phyloP scores from a whole-genome alignment of 1,140 invertebrate species.

The Drosophila lowei region DNA sequence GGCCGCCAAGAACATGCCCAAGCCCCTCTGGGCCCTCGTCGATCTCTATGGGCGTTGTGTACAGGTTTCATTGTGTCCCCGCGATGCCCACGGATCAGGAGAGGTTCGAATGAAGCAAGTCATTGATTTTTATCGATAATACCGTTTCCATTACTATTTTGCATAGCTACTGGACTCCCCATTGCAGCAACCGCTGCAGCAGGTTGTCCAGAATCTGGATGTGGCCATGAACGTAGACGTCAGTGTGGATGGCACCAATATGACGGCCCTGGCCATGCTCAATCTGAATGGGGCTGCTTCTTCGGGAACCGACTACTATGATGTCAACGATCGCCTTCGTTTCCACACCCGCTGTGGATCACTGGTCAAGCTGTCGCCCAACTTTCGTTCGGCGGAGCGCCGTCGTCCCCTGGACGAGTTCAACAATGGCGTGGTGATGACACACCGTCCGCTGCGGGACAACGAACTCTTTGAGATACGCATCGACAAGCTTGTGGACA shows the following conservation, averaged over 20 bases:
- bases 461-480: conserved; percentile 97
- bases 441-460: conserved; percentile 92
- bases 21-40: conserved; percentile 91
- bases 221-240: conserved; percentile 80
- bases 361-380: conserved; percentile 93
- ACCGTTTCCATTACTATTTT: neutral
- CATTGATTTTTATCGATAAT: neutral
- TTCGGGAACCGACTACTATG: conserved; percentile 67
- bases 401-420: conserved; percentile 95
- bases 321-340: conserved; percentile 87
- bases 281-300: conserved; percentile 27
- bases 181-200: conserved; percentile 63
- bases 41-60: conserved; percentile 97
- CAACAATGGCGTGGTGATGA: conserved; percentile 97
- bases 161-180: conserved; percentile 53
- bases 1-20: conserved; percentile 90
- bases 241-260: conserved; percentile 45
- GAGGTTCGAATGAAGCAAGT: conserved; percentile 43
- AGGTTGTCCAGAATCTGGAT: conserved; percentile 79
- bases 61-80: conserved; percentile 89
- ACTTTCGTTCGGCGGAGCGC: conserved; percentile 93
- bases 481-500: conserved; percentile 94
- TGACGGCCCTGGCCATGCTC: conserved; percentile 36
- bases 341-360: conserved; percentile 95
- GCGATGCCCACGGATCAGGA: conserved; percentile 37